These are phyloP conservation scores for Dynastes hyllus DNA, from an alignment of 2,888 invertebrate species.

Conservation along the genomic window DNA sequence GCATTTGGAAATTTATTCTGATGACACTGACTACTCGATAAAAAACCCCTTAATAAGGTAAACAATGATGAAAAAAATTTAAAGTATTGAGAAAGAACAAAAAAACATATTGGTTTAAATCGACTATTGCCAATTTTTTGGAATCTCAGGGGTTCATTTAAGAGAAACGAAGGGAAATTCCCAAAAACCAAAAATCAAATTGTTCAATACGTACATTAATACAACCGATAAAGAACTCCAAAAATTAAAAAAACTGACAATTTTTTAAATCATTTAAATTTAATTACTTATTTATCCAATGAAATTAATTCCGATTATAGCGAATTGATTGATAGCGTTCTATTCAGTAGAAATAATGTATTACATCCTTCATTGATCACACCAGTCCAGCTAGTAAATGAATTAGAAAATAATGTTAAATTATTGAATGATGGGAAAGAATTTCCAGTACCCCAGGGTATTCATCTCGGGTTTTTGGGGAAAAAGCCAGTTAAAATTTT, in stretches of 20 bases:
- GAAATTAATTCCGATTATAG: conserved; percentile 10
- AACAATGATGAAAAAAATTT: conserved; percentile 2
- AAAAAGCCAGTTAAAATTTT: no score
- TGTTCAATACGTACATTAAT: background rate
- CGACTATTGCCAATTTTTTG: conserved; percentile 15
- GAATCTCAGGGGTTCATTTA: background rate
- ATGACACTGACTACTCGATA: conserved; percentile 16
- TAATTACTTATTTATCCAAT: background rate
- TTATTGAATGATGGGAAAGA: conserved; percentile 1
- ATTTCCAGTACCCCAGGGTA: conserved; percentile 19
- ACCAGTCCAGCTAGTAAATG: background rate
- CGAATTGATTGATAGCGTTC: background rate
- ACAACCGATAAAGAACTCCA: no score
- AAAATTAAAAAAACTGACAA: background rate
- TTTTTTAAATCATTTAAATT: background rate
- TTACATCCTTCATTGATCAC: background rate
- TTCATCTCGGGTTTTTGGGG: no score
- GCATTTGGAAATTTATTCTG: conserved; percentile 19
- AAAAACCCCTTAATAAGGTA: conserved; percentile 3
- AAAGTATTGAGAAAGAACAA: background rate
- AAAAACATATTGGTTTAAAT: no score
- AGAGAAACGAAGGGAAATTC: background rate
- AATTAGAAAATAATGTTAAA: conserved; percentile 17
- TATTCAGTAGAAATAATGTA: conserved; percentile 9
- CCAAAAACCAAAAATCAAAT: conserved; percentile 4